Evolutionary conservation across 1,140 invertebrate genomes (phyloP), one percentile per base, ranked within the genome.

Genomic region (Neodiprion virginianus): DNA sequence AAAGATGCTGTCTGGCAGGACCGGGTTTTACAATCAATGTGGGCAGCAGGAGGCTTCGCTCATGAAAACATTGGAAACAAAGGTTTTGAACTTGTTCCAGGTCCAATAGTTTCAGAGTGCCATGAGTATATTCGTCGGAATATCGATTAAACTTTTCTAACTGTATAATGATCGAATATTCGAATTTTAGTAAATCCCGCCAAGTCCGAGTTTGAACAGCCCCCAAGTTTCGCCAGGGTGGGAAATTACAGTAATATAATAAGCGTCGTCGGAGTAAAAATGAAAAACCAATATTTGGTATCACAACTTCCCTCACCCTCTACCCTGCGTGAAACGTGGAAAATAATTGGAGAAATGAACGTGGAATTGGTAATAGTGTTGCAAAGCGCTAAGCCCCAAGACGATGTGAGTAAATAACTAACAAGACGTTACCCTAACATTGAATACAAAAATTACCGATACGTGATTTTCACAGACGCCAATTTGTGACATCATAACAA

Each of bases 281-380:
- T 10, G 14, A 53, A 53, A 14, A 53, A 53, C 50, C 50, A 53
- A 14, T 10, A 53, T 53, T 14, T 53, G 14, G 14, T 14, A 9
- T 9, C 50, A 10, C 50, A 53, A 14, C 14, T 53, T 10, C 50
- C 50, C 50, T 53, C 50, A 14, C 14, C 50, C 50, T 47, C 48
- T 48, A 17, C 9, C 14, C 50, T 53, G 1, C 50, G 9, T 10
- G 50, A 53, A 9, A 10, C 14, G 9, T 53, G 50, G 50, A 53
- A 14, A 53, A 10, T 53, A 9, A 84, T 93, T 67, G 90, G 90
- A 78, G 92, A 93, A 80, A 90, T 93, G 73, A 88, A 89, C 79
- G 88, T 92, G n/a, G 84, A 87, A 48, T 91, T 90, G n/a, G 87
- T 93, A 40, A 91, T 92, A 66, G 93, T 93, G 91, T 82, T 93